Evolutionary conservation across 64 coral and sea anemone genomes (phyloP), one percentile per base, ranked within the genome.

Genomic region (Hydrozoanthus tunicans): DNA sequence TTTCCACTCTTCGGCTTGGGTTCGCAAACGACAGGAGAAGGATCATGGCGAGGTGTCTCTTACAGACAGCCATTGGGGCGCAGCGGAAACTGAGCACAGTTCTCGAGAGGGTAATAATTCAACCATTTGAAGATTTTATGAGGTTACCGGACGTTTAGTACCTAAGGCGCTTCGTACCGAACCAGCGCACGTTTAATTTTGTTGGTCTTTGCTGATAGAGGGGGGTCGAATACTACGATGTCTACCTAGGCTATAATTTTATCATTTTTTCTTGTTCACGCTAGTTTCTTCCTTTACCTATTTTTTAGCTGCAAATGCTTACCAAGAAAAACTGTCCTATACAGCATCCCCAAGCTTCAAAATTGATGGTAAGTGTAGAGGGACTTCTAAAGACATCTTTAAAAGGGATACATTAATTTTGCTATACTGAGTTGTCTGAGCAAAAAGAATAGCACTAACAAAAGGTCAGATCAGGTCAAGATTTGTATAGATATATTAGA

Each of bases 301-400:
- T 9, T 4, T 25, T 9, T n/a, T 9, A 79, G 77, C 54, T 14
- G 24, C 78, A 80, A 24, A 58, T 58, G 54, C 78, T 8, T 25
- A 14, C 78, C 6, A 59, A 59, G 23, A 20, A 9, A 56, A 80
- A 24, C 56, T 9, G 15, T 58, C 78, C 54, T 80, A 58, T 17
- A 80, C 5, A 7, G 9, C 12, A 9, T 60, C 20, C 3, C 6
- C 78, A 60, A 80, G 14, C 14, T 80, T 53, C 59, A 80, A 59
- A 59, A n/a, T 80, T 80, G 78, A 80, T 60, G 78, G 78, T 80
- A 60, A 80, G 52, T 58, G 56, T 8, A n/a, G 26, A 79, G 53
- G 4, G 56, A 27, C 8, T 79, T 58, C 58, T 2, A 7, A 64
- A 9, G 7, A 64, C 13, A 64, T 64, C 62, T 9, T 64, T 64